Conservation (phyloP, 2,113 vertebrate species). For the Peromyscus polionotus region DNA sequence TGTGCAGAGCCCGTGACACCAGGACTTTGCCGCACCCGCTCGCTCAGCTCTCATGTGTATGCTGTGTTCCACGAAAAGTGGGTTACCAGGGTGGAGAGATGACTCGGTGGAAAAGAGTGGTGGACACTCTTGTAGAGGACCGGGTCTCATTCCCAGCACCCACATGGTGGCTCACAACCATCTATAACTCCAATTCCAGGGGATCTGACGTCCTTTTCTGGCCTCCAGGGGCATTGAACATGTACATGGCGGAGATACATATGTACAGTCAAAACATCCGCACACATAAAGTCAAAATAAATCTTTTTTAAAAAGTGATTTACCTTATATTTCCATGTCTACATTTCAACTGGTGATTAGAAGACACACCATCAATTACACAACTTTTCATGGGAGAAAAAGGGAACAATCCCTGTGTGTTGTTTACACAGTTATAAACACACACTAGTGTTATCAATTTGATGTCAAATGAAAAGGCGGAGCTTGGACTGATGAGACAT, state of each 20-base stretch:
- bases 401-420: not conserved
- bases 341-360: conserved; percentile 4
- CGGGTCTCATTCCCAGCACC: not conserved
- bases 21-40: not conserved
- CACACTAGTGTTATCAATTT: not conserved
- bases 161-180: not conserved
- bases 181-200: not conserved
- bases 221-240: not conserved
- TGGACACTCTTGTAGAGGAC: not conserved
- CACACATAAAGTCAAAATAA: not conserved
- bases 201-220: not conserved
- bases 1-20: not conserved
- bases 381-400: conserved; percentile 11
- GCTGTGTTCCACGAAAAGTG: not conserved
- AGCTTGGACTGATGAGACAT: not conserved
- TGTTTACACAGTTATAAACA: not conserved
- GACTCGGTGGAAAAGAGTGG: not conserved
- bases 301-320: not conserved
- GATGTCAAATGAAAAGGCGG: not conserved
- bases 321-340: conserved; percentile 39
- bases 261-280: not conserved
- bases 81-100: not conserved
- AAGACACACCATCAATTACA: conserved; percentile 24
- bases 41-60: not conserved
- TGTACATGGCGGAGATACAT: not conserved